Evolutionary conservation across 2,888 invertebrate genomes (phyloP).

Genomic region (Eugnorisma glareosa): DNA sequence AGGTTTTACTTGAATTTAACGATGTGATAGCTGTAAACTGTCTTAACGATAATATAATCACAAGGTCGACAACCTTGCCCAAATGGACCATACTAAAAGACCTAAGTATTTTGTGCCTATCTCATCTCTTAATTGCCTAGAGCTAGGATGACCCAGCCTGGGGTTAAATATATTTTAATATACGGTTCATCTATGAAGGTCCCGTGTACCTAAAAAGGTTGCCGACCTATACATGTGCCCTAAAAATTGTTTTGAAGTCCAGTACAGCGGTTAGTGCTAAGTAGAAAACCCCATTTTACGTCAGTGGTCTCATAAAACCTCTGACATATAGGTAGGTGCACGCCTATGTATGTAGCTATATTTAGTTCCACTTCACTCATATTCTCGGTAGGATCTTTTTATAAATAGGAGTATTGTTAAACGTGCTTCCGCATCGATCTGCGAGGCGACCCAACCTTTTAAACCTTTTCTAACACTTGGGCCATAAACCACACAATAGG

Average conservation of each 20-base stretch:
- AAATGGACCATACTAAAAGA: slow-evolving; percentile 10
- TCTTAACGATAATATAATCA: slow-evolving; percentile 52
- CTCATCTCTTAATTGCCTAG: slow-evolving; percentile 24
- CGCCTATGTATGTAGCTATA: not conserved
- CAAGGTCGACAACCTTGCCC: slow-evolving; percentile 33
- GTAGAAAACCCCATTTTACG: slow-evolving; percentile 24
- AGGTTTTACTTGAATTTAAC: slow-evolving; percentile 57
- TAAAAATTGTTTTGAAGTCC: slow-evolving; percentile 38
- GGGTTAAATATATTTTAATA: slow-evolving; percentile 26
- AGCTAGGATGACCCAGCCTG: not conserved
- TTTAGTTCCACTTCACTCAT: not conserved
- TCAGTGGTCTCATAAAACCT: slow-evolving; percentile 7
- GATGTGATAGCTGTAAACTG: slow-evolving; percentile 57
- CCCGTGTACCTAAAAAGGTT: slow-evolving; percentile 22
- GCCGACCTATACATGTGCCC: slow-evolving; percentile 10
- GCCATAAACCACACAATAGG: slow-evolving; percentile 6
- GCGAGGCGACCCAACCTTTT: slow-evolving; percentile 4
- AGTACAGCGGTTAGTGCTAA: slow-evolving; percentile 22
- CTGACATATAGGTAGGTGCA: not conserved
- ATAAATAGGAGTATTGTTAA: slow-evolving; percentile 21
- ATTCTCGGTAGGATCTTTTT: slow-evolving; percentile 3
- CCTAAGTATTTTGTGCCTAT: not conserved
- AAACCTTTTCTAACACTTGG: slow-evolving; percentile 13
- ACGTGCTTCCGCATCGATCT: slow-evolving; percentile 15
- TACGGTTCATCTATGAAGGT: not conserved